Evolutionary conservation across 2,113 vertebrate species (phyloP), one percentile per base, ranked within the genome.

Genomic region (Xyrauchen texanus): DNA sequence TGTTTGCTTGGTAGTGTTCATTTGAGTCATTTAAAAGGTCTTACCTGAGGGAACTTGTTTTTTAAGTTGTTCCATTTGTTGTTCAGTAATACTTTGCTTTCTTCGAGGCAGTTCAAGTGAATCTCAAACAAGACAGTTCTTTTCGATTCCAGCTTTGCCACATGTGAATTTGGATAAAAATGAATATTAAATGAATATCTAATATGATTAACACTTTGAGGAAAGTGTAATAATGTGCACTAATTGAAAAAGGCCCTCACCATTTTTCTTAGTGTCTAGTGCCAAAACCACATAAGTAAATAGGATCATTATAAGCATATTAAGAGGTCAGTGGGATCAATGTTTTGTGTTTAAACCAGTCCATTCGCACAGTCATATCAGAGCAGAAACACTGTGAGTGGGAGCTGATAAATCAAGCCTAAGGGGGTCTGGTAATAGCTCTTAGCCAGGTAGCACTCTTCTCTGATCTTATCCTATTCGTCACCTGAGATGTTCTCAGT

Each of bases 261-360:
- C 12, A 11, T 72, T 45, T 49, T 47, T 8, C 9, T 51, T 45
- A 58, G 55, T 47, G n/a, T 15, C 73, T 65, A 52, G 49, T 49
- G 60, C 72, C 60, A 42, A 42, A 12, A 15, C 21, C 61, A 52
- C 11, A 65, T 65, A 21, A 92, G 92, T 96, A 97, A 99, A 99
- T 97, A 93, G 92, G 93, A 78, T 97, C 96, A 97, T 98, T 98
- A 98, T 92, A 97, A 97, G 95, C 89, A 95, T 96, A 98, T 99
- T 98, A 99, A 95, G 92, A 90, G 96, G 96, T 98, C 96, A 96
- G 90, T 93, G 81, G 87, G 94, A 95, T 89, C 92, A 84, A 90
- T 93, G 94, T 94, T 95, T 93, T 94, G 94, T 89, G 91, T 95
- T 97, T 97, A 97, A 82, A 82, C 78, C 15, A 71, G 89, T 93